Evolutionary conservation across 1,140 invertebrate species (phyloP).

Genomic region (Drosophila rufa): DNA sequence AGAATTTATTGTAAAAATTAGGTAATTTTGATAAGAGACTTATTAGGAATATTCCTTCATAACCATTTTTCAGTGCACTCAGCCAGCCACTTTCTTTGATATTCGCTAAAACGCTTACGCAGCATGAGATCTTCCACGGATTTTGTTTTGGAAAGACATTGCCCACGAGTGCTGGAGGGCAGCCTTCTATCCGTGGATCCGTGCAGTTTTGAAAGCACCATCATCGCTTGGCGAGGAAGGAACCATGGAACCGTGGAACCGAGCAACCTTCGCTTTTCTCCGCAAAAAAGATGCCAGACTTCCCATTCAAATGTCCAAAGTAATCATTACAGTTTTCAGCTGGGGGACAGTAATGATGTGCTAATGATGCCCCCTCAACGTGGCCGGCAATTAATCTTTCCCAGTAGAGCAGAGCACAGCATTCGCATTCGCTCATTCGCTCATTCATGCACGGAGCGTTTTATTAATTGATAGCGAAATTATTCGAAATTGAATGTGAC

Average conservation of each 20-base stretch:
- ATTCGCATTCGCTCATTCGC: conserved; percentile 37
- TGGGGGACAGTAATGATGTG: conserved; percentile 71
- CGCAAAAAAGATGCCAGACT: conserved; percentile 25
- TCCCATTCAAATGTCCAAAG: conserved; percentile 47
- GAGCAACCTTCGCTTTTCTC: conserved; percentile 33
- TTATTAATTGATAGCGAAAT: conserved; percentile 81
- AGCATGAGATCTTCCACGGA: conserved; percentile 70
- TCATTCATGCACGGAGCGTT: conserved; percentile 56
- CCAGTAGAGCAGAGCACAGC: conserved; percentile 41
- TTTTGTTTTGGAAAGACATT: conserved; percentile 34
- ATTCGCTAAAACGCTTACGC: conserved; percentile 67
- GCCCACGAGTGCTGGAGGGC: conserved; percentile 41
- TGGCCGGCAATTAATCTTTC: conserved; percentile 72
- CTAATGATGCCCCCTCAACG: conserved; percentile 64
- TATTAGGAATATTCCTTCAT: background rate
- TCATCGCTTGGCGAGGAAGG: conserved; percentile 23
- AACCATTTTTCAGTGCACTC: conserved; percentile 9
- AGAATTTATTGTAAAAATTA: background rate
- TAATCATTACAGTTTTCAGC: conserved; percentile 46
- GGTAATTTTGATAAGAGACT: background rate
- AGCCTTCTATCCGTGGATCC: conserved; percentile 38
- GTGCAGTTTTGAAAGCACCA: conserved; percentile 42
- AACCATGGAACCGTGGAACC: conserved; percentile 20
- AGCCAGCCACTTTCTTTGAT: conserved; percentile 66
- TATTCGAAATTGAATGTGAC: conserved; percentile 74